phyloP scores from a whole-genome alignment of 2,888 invertebrate species.

The Dolichopus griseipennis region DNA sequence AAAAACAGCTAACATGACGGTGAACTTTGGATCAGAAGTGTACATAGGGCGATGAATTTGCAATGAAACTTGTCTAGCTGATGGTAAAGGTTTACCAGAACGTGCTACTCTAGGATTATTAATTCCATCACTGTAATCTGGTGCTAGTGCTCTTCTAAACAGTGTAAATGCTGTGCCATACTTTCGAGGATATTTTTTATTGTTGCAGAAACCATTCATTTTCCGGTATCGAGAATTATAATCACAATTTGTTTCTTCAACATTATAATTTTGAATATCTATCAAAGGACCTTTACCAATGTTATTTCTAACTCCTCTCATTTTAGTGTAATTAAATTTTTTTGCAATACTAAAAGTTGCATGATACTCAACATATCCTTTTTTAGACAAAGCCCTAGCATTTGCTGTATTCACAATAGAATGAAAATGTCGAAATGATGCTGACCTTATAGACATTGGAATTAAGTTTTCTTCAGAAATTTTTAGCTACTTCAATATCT shows the following conservation, averaged over 20 bases:
- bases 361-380: slow-evolving; percentile 59
- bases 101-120: slow-evolving; percentile 54
- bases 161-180: slow-evolving; percentile 68
- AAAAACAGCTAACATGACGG: slow-evolving; percentile 79
- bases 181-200: slow-evolving; percentile 51
- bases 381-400: slow-evolving; percentile 54
- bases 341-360: slow-evolving; percentile 55
- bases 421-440: slow-evolving; percentile 61
- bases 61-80: slow-evolving; percentile 65
- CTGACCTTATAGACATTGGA: slow-evolving; percentile 48
- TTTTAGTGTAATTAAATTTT: slow-evolving; percentile 44
- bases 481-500: slow-evolving; percentile 47
- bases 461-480: slow-evolving; percentile 46
- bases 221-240: slow-evolving; percentile 52
- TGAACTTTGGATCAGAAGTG: slow-evolving; percentile 63
- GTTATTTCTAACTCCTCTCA: slow-evolving; percentile 30
- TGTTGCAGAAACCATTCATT: slow-evolving; percentile 71
- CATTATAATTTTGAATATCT: slow-evolving; percentile 24
- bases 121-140: slow-evolving; percentile 68
- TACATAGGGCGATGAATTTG: slow-evolving; percentile 65
- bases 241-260: slow-evolving; percentile 37
- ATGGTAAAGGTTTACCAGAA: slow-evolving; percentile 52
- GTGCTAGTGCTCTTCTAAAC: slow-evolving; percentile 58
- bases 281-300: slow-evolving; percentile 40
- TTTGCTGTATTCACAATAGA: slow-evolving; percentile 55